Evolutionary conservation across 2,888 invertebrate species (phyloP), one percentile per base, ranked within the genome.

Genomic region (Leucoma salicis): DNA sequence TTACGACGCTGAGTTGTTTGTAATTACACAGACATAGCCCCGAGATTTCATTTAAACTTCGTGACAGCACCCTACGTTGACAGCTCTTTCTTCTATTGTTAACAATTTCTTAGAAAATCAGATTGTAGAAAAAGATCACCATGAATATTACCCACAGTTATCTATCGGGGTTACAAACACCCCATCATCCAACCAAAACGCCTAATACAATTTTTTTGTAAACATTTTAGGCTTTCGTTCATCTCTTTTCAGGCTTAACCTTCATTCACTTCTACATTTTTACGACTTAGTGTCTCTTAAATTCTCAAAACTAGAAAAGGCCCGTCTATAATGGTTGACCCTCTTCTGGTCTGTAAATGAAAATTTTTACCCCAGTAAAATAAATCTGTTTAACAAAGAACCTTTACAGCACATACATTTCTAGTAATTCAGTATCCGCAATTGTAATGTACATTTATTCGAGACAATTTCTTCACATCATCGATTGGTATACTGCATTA

Each of bases 31-130:
- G 80, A 78, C 82, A 78, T 75, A 76, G 80, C 74, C 66, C 68
- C 70, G 60, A 80, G 82, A 85, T 85, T 84, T 83, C 82, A 80
- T 83, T 82, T 82, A 82, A 84, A 84, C 78, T 84, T 84, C 70
- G 79, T 75, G 82, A 80, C 80, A 74, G 74, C 74, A 59, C 68
- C 66, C 69, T 70, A 60, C 63, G 66, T 63, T 72, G 77, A 76
- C 78, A 72, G 67, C 63, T 77, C 71, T 73, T 68, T 74, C 67
- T 74, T 64, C 71, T 69, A 78, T 76, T 77, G 74, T 76, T 70
- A 67, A 66, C 63, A 69, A 63, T 59, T 62, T 63, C 29, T 29
- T 62, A 63, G 70, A 76, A 77, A 75, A 75, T 74, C 68, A 70
- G 59, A 56, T 56, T 55, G 43, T 50, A 50, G 54, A n/a, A n/a